Base-by-base conservation (phyloP, 2,888 invertebrate genomes). In the Yponomeuta evonymella region DNA sequence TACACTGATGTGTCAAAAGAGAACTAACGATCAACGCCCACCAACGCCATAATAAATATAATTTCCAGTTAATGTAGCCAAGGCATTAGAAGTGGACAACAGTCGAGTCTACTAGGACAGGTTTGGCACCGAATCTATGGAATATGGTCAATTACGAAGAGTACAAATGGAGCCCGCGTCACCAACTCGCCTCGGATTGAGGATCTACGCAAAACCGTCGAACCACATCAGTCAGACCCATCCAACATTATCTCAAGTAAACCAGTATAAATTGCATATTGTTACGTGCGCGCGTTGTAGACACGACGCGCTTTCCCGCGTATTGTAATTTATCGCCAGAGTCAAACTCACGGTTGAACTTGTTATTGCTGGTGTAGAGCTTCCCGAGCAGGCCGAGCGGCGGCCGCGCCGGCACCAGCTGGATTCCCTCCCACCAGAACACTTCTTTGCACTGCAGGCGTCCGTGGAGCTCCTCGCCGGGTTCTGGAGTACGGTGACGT, bases 381-480 rank as follows among this genome's bases (percentile, higher is more conserved):
- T 87, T 93, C 75, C 94, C 94, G 58, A 96, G 85, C 33, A 95
- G 81, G 0, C 95, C 95, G 68, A 95, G 86, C 65, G 94, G 93
- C 0, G 93, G 93, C 30, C 95, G 90, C 1, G 94, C 92, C 0
- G 95, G 95, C 8, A 93, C 91, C 68, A 96, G 88, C 84, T 94
- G 93, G 71, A 95, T 90, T 30, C 95, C 95, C 72, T 94, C 94
- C 95, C 95, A 95, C 95, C 95, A 95, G 87, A 95, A 95, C 72
- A 93, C 89, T 80, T 95, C 95, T 82, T 94, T 94, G 79, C 94
- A 94, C 69, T 92, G 90, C 71, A 95, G 90, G 72, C 94, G 94
- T 3, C 94, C 93, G 70, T 81, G 84, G 62, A 73, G 69, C 10
- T 92, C 90, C 2, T 89, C 90, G 10, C 82, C 83, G n/a, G 84